Conservation (phyloP, 2,797 vertebrate genomes). For the Sandelia bainsii region DNA sequence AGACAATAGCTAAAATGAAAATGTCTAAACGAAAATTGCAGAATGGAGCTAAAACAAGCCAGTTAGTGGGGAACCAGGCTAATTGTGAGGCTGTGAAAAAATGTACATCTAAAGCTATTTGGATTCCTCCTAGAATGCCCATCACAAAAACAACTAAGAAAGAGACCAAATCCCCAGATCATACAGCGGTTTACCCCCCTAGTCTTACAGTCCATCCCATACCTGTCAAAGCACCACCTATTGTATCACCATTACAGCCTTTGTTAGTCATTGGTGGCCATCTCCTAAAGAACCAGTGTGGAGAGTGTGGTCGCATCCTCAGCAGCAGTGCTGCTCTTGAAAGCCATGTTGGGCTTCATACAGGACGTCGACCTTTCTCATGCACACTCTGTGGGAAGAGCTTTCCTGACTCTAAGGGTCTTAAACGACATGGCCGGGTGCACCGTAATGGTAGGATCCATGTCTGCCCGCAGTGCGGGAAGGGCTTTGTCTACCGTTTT, state of each 20-base stretch:
- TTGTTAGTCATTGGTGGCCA: slow-evolving; percentile 69
- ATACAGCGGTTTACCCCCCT: not conserved
- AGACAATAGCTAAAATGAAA: slow-evolving; percentile 18
- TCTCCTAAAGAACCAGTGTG: slow-evolving; percentile 79
- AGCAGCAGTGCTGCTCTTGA: slow-evolving; percentile 77
- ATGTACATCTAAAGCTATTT: slow-evolving; percentile 43
- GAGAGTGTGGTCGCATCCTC: slow-evolving; percentile 80
- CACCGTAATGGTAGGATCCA: slow-evolving; percentile 80
- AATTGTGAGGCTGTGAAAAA: slow-evolving; percentile 14
- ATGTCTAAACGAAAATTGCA: slow-evolving; percentile 11
- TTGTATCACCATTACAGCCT: slow-evolving; percentile 71
- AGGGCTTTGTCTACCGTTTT: slow-evolving; percentile 84
- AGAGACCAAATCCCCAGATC: not conserved
- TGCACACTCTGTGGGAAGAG: slow-evolving; percentile 80
- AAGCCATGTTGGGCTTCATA: slow-evolving; percentile 80
- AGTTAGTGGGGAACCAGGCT: not conserved
- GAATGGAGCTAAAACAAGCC: not conserved
- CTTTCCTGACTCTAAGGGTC: slow-evolving; percentile 77
- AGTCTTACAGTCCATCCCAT: slow-evolving; percentile 35
- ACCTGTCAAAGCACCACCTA: slow-evolving; percentile 37
- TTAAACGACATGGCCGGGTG: slow-evolving; percentile 79
- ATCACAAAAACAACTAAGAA: slow-evolving; percentile 36
- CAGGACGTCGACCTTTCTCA: slow-evolving; percentile 71
- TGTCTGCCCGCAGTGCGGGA: slow-evolving; percentile 78
- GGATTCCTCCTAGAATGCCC: slow-evolving; percentile 59